Conservation (phyloP, 2,113 vertebrate genomes). For the Barnardius zonarius region DNA sequence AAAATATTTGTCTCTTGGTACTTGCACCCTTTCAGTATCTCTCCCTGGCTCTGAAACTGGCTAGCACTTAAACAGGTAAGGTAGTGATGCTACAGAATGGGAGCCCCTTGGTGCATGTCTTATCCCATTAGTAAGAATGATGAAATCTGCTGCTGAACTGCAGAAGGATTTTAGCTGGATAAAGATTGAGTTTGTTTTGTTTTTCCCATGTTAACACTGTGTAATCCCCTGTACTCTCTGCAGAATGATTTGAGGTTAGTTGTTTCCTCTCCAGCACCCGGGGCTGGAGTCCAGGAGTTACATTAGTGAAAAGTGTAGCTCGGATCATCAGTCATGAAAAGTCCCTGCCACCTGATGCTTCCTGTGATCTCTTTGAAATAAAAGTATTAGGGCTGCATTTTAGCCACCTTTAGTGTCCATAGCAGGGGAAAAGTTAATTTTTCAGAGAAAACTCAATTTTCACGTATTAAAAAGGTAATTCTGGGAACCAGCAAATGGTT, state of each 20-base stretch:
- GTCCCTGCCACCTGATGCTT: neutral
- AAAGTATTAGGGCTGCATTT: neutral
- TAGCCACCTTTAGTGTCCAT: neutral
- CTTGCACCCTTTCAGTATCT: neutral
- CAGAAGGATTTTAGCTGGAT: neutral
- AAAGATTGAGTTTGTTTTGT: neutral
- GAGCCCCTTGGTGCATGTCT: neutral
- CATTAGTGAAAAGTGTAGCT: slow-evolving; percentile 1
- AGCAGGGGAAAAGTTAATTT: neutral
- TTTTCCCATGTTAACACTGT: neutral
- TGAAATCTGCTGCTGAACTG: neutral
- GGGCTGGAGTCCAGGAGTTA: neutral
- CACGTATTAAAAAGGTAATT: neutral
- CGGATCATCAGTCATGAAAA: neutral
- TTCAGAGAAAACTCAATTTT: neutral
- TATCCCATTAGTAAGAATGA: neutral
- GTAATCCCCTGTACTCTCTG: neutral
- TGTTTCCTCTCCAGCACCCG: neutral
- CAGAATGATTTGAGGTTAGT: neutral
- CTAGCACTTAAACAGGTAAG: neutral
- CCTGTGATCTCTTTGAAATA: neutral
- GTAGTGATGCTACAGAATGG: neutral
- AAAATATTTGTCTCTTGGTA: neutral
- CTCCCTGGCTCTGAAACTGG: neutral
- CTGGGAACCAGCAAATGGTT: neutral